Evolutionary conservation across 2,888 invertebrate genomes (phyloP).

Genomic region (Drosophila melanosoma): DNA sequence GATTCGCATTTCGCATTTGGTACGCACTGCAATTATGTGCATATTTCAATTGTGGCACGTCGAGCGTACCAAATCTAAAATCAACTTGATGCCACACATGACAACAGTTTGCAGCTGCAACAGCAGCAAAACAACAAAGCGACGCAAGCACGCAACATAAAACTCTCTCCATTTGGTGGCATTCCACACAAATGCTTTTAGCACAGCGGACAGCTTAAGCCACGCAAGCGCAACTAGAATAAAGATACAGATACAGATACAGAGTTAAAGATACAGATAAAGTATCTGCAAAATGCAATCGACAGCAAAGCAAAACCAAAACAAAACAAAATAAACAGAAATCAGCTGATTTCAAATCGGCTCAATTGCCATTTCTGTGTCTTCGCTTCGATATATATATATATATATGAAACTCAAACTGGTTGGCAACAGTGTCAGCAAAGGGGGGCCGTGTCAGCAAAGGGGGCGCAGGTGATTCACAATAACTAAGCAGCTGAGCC

Average conservation of each 20-base stretch:
- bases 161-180: constrained; percentile 64
- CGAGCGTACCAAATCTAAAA: constrained; percentile 54
- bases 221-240: constrained; percentile 64
- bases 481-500: constrained; percentile 47
- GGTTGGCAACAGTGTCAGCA: constrained; percentile 42
- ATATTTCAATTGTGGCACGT: constrained; percentile 69
- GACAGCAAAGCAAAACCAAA: constrained; percentile 49
- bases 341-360: constrained; percentile 66
- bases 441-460: neutral
- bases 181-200: constrained; percentile 56
- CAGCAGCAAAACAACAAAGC: neutral
- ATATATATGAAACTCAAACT: constrained; percentile 36
- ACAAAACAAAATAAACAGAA: constrained; percentile 56
- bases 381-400: constrained; percentile 10
- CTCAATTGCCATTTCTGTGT: constrained; percentile 41
- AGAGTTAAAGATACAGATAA: constrained; percentile 24
- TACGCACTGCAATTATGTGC: constrained; percentile 68
- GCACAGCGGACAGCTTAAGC: constrained; percentile 2
- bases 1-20: constrained; percentile 30
- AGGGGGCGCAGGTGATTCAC: constrained; percentile 14
- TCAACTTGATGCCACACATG: constrained; percentile 63
- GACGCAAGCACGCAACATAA: constrained; percentile 48
- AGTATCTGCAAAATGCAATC: constrained; percentile 19
- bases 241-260: constrained; percentile 17
- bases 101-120: constrained; percentile 72